A percentile compares a stretch with the other conserved stretches of the same genome.
Evolutionary conservation across 2,113 vertebrate species (phyloP).

Genomic region (Notechis scutatus): DNA sequence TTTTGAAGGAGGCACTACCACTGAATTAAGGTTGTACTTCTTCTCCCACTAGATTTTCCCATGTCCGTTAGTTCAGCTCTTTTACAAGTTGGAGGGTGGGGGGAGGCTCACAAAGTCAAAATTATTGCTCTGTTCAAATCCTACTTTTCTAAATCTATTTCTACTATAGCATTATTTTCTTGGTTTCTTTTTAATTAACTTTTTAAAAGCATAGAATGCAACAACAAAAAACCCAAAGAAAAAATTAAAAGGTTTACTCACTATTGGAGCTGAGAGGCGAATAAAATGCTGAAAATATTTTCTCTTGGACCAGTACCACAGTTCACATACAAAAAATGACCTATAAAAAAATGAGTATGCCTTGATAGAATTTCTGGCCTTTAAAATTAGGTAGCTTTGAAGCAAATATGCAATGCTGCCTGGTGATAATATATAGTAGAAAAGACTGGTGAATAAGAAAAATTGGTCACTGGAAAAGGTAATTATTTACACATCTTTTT

Average conservation of each 20-base stretch:
- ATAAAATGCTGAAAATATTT: background rate
- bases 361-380: background rate
- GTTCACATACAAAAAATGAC: background rate
- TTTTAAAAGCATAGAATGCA: background rate
- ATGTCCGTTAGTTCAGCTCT: background rate
- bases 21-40: background rate
- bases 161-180: background rate
- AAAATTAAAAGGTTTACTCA: background rate
- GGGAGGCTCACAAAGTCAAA: background rate
- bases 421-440: background rate
- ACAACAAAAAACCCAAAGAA: background rate
- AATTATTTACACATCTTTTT: background rate
- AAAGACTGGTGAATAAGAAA: background rate
- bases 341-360: background rate
- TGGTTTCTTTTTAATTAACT: background rate
- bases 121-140: background rate
- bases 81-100: background rate
- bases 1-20: background rate
- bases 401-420: no score
- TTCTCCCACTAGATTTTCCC: background rate
- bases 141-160: background rate
- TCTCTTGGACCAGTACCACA: background rate
- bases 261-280: background rate
- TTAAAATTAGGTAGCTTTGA: background rate
- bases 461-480: background rate